These are phyloP conservation scores for Coluber constrictor DNA, from an alignment of 2,797 vertebrate genomes.

Conservation along the genomic window DNA sequence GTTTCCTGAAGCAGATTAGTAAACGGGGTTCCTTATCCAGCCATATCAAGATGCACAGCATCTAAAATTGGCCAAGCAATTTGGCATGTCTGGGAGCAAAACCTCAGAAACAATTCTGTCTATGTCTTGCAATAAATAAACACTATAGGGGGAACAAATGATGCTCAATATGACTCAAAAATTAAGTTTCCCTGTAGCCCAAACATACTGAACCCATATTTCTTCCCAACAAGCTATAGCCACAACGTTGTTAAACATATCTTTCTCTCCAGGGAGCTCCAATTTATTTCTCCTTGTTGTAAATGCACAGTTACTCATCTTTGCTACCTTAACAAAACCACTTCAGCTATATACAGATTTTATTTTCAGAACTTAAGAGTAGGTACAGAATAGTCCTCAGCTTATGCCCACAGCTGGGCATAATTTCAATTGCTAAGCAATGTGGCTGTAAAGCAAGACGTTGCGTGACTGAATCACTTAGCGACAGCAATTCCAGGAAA, in stretches of 20 bases:
- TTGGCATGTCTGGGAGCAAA: neutral
- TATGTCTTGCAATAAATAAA: neutral
- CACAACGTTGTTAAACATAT: neutral
- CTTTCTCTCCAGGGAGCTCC: neutral
- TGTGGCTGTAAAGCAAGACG: neutral
- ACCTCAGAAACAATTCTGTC: neutral
- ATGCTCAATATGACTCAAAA: neutral
- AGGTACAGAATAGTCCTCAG: neutral
- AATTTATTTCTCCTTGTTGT: neutral
- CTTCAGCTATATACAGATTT: neutral
- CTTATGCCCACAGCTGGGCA: neutral
- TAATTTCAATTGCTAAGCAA: neutral
- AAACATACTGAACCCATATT: neutral
- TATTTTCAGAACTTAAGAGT: neutral
- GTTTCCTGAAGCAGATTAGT: neutral
- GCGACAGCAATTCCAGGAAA: neutral
- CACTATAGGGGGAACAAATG: neutral
- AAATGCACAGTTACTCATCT: neutral
- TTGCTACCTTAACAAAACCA: neutral
- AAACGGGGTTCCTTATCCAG: neutral
- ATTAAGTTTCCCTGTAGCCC: neutral
- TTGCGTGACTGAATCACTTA: neutral
- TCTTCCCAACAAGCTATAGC: neutral
- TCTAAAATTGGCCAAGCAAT: neutral
- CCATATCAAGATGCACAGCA: neutral